Conservation (phyloP, 2,888 invertebrate genomes). For the Lycaena phlaeas region DNA sequence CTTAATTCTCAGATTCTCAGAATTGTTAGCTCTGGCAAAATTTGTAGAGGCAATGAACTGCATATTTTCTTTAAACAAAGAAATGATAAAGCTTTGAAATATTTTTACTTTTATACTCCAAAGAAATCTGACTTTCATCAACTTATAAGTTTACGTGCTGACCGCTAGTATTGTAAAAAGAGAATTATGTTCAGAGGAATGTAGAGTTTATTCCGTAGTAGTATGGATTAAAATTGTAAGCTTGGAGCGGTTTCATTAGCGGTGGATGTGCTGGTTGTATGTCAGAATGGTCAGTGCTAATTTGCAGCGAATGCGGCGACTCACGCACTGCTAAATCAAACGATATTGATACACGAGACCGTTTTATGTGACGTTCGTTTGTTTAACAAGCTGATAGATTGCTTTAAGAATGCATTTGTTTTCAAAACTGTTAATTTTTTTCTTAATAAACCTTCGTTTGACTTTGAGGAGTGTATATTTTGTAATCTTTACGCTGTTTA, state of each 20-base stretch:
- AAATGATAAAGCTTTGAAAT: neutral
- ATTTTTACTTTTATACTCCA: neutral
- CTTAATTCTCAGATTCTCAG: neutral
- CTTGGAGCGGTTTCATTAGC: neutral
- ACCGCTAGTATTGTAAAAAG: neutral
- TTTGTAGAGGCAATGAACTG: neutral
- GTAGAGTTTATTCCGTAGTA: neutral
- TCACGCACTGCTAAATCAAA: constrained; percentile 36
- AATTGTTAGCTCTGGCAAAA: neutral
- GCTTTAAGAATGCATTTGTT: too few relatives aligned
- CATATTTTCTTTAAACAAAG: neutral
- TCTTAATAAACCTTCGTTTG: too few relatives aligned
- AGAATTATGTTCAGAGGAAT: neutral
- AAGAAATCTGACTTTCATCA: neutral
- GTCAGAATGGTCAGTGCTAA: neutral
- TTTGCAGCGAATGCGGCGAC: constrained; percentile 10
- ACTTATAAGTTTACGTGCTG: neutral
- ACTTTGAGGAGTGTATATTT: too few relatives aligned
- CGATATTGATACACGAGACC: constrained; percentile 22
- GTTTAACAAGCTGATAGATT: too few relatives aligned
- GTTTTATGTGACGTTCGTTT: too few relatives aligned
- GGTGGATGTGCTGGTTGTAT: too few relatives aligned
- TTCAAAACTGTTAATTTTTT: too few relatives aligned
- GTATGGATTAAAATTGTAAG: neutral
- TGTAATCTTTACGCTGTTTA: too few relatives aligned